Conservation (phyloP, 37 sponge, comb jelly and placozoan species). For the Geodia barretti region DNA sequence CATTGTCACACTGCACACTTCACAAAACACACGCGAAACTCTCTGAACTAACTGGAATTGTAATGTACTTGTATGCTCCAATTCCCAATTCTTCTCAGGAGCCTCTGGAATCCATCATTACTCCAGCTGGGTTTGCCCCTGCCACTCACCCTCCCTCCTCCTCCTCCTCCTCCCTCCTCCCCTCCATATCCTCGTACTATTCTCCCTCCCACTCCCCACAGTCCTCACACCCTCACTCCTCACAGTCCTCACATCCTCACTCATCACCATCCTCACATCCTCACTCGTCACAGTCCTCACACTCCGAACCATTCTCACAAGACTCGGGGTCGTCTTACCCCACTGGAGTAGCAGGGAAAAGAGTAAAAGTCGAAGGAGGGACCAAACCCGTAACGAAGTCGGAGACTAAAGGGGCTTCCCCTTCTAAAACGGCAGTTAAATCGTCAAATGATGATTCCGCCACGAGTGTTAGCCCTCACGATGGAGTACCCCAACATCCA, state of each 20-base stretch:
- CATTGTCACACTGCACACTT: too few species aligned
- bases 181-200: too few species aligned
- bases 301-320: background rate
- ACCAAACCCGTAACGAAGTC: background rate
- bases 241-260: background rate
- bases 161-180: background rate
- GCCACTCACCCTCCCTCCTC: background rate
- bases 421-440: background rate
- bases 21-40: too few species aligned
- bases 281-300: background rate
- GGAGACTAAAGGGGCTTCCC: too few species aligned
- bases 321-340: too few species aligned
- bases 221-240: background rate
- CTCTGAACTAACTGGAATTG: too few species aligned
- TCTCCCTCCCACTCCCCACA: background rate
- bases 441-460: background rate
- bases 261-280: too few species aligned
- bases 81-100: background rate
- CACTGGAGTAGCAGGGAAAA: background rate
- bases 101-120: background rate
- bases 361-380: too few species aligned
- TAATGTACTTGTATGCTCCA: too few species aligned
- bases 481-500: slow-evolving; percentile 36
- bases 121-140: background rate
- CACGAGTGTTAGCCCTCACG: background rate